Percentiles rank a stretch among this genome's conserved stretches.
phyloP scores from a whole-genome alignment of 2,113 vertebrate genomes.

The Bombycilla garrulus region DNA sequence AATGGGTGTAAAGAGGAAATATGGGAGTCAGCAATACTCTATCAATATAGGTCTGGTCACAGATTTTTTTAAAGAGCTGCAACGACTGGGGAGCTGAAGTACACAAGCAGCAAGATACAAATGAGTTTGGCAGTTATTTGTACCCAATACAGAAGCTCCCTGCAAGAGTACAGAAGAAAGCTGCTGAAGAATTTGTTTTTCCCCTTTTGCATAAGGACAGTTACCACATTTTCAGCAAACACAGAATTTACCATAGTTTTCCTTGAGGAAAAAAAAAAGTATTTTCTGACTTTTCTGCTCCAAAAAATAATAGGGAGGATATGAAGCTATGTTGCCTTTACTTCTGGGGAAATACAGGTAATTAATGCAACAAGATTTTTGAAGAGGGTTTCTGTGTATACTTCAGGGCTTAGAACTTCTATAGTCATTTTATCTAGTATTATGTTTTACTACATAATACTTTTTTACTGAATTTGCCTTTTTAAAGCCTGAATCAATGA shows the following conservation, averaged over 20 bases:
- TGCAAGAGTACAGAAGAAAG: not conserved
- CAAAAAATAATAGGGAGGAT: not conserved
- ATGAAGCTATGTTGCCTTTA: not conserved
- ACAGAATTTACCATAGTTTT: not conserved
- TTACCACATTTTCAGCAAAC: not conserved
- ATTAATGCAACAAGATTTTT: not conserved
- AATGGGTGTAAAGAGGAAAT: not conserved
- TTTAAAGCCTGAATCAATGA: not conserved
- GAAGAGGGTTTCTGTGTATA: not conserved
- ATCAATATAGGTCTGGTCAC: not conserved
- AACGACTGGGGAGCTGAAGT: not conserved
- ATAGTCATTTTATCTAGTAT: not conserved
- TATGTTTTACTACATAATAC: not conserved
- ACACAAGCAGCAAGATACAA: not conserved
- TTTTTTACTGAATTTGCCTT: not conserved
- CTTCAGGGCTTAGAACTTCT: not conserved
- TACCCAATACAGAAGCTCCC: not conserved
- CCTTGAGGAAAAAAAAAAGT: not conserved
- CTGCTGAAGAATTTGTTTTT: not conserved
- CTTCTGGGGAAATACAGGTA: not conserved
- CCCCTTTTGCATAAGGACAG: not conserved
- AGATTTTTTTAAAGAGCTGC: not conserved
- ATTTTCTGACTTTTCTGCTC: not conserved
- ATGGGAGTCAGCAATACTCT: not conserved
- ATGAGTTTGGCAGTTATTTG: not conserved